phyloP scores from a whole-genome alignment of 2,113 vertebrate species.

The Uria aalge region DNA sequence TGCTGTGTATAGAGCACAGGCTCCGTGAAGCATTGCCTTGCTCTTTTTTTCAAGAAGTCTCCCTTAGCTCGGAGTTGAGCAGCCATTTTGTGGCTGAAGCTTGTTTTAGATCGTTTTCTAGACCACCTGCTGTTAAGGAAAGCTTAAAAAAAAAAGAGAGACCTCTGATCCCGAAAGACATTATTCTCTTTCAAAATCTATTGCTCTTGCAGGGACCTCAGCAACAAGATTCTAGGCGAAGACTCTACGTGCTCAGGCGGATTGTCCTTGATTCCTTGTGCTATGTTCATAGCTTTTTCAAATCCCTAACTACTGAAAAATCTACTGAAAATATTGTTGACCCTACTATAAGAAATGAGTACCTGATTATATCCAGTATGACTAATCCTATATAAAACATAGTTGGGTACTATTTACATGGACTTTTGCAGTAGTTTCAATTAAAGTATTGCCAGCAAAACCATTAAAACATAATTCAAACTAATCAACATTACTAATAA shows the following conservation, averaged over 20 bases:
- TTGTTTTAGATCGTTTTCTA: background rate
- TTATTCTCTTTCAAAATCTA: background rate
- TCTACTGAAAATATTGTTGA: background rate
- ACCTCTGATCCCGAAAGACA: background rate
- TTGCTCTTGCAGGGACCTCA: background rate
- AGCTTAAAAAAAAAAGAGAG: background rate
- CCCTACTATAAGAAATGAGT: background rate
- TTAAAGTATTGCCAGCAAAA: background rate
- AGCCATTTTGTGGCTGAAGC: background rate
- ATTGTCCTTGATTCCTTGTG: background rate
- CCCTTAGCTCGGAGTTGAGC: background rate
- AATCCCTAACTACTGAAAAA: background rate
- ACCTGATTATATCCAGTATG: background rate
- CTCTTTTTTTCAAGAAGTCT: background rate
- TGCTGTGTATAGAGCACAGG: background rate
- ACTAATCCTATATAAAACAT: background rate
- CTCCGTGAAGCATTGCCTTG: background rate
- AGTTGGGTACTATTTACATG: background rate
- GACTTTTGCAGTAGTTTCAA: background rate
- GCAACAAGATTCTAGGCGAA: background rate
- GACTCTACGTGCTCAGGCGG: background rate
- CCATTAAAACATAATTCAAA: background rate
- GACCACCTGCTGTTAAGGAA: background rate
- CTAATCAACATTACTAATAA: background rate
- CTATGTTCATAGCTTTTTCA: background rate